Evolutionary conservation across 2,113 vertebrate genomes (phyloP), one percentile per base, ranked within the genome.

Genomic region (Rhabdomys dilectus): DNA sequence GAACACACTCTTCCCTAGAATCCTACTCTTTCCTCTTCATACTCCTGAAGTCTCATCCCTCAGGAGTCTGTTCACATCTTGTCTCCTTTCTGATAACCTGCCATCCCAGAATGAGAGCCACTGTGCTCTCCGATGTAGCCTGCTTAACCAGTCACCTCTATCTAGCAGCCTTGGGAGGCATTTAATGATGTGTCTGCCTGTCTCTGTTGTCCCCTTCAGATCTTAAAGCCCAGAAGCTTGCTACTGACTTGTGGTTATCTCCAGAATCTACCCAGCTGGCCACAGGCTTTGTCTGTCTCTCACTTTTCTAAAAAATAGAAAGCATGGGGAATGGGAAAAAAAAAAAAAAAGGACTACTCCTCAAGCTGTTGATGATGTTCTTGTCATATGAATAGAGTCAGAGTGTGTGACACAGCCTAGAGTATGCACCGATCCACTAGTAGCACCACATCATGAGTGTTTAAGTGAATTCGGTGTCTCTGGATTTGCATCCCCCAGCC

Each of bases 321-420:
- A 21, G 12, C 7, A 42, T 4, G 13, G 21, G 13, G 21, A n/a
- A 72, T 17, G 48, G 26, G 88, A 82, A 39, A 53, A n/a, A 81
- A 1, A 10, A 82, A 51, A 26, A 84, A 84, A 0, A 13, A 84
- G n/a, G 11, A 45, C 7, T 12, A 42, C 31, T 60, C 58, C 15
- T 96, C 70, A 68, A 62, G 51, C 91, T 85, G 73, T 91, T 70
- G 45, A 81, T 29, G 72, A 92, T 48, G 39, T 88, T 64, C 29
- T 34, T 75, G 53, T 91, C 9, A 12, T 31, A 5, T 26, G 64
- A 78, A 31, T 31, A 58, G 62, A 36, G 39, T 48, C 84, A 42
- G 82, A 42, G 19, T 56, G 16, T 56, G 29, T 53, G 45, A 29
- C 39, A 70, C 3, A 22, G 26, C 34, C 70, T 88, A 45, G 31